Evolutionary conservation across 2,113 vertebrate genomes (phyloP).

Genomic region (Ictidomys tridecemlineatus): DNA sequence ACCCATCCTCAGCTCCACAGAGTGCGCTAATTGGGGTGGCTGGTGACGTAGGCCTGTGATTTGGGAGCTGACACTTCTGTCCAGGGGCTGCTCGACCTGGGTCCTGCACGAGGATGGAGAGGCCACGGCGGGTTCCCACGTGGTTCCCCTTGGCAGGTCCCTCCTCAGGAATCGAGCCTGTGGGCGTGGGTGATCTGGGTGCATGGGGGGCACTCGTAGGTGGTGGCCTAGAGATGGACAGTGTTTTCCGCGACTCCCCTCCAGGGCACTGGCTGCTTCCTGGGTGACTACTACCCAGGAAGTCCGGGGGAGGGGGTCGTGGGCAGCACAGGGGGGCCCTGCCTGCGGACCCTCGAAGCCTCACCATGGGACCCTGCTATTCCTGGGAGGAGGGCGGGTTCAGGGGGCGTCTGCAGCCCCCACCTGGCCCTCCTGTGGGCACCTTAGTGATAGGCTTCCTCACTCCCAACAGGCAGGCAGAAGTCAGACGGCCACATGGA

Average conservation of each 20-base stretch:
- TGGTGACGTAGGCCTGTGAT: conserved; percentile 79
- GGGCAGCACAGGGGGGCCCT: background rate
- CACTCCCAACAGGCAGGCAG: rapidly evolving
- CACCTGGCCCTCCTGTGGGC: rapidly evolving
- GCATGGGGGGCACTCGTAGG: rapidly evolving
- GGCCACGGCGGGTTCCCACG: too few species aligned
- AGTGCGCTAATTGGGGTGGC: conserved; percentile 73
- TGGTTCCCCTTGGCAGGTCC: background rate
- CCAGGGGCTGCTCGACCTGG: too few species aligned
- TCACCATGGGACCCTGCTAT: rapidly evolving
- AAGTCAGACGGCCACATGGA: rapidly evolving
- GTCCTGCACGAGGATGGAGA: too few species aligned
- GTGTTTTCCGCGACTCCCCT: background rate
- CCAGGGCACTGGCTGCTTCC: background rate
- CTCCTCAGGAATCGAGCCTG: rapidly evolving
- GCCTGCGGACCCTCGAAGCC: background rate
- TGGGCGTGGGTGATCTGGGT: rapidly evolving
- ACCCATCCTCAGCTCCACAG: conserved; percentile 68
- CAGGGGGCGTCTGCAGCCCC: rapidly evolving
- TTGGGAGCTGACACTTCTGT: conserved; percentile 78
- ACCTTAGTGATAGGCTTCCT: background rate
- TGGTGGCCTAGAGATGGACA: too few species aligned
- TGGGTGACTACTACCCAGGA: rapidly evolving
- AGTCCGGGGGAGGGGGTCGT: rapidly evolving
- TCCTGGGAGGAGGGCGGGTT: too few species aligned